Conservation (phyloP, 2,888 invertebrate species). For the Pristionchus exspectatus region DNA sequence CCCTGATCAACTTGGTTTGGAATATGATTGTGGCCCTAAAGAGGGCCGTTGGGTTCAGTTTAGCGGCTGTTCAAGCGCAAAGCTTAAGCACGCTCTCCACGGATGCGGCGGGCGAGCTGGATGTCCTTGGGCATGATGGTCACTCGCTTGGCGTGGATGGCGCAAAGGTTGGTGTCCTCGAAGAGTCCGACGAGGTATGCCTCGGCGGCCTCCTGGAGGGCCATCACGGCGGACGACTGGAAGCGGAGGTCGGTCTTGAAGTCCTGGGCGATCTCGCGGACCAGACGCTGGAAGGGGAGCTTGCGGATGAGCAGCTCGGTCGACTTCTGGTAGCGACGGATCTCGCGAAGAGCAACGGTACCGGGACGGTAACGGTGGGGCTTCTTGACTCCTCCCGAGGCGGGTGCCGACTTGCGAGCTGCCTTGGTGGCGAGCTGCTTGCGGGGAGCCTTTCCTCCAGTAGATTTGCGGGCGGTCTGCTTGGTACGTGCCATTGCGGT, state of each 20-base stretch:
- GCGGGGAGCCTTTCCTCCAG: no score
- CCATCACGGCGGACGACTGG: slow-evolving; percentile 69
- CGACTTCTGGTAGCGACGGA: slow-evolving; percentile 95
- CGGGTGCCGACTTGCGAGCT: slow-evolving; percentile 93
- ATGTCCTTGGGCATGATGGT: slow-evolving; percentile 91
- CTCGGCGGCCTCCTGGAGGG: slow-evolving; percentile 81
- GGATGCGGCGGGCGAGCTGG: slow-evolving; percentile 62
- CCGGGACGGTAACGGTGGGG: slow-evolving; percentile 96
- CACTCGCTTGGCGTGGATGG: slow-evolving; percentile 96
- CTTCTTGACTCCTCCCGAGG: slow-evolving; percentile 91
- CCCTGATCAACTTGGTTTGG: slow-evolving; percentile 35
- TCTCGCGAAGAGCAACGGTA: slow-evolving; percentile 95
- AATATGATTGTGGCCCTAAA: slow-evolving; percentile 68
- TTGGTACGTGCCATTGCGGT: no score
- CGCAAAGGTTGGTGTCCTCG: slow-evolving; percentile 97
- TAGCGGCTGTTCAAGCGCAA: slow-evolving; percentile 37
- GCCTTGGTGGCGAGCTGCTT: slow-evolving; percentile 95
- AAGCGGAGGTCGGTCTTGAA: slow-evolving; percentile 74
- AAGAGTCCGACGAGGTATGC: slow-evolving; percentile 94
- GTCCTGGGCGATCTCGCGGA: slow-evolving; percentile 72
- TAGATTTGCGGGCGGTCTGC: no score
- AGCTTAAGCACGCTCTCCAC: slow-evolving; percentile 84
- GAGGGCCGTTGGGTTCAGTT: slow-evolving; percentile 70
- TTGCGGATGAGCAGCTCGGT: slow-evolving; percentile 84
- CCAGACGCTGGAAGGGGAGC: slow-evolving; percentile 67